phyloP scores from a whole-genome alignment of 2,888 invertebrate genomes.

The Argyra leucocephala region DNA sequence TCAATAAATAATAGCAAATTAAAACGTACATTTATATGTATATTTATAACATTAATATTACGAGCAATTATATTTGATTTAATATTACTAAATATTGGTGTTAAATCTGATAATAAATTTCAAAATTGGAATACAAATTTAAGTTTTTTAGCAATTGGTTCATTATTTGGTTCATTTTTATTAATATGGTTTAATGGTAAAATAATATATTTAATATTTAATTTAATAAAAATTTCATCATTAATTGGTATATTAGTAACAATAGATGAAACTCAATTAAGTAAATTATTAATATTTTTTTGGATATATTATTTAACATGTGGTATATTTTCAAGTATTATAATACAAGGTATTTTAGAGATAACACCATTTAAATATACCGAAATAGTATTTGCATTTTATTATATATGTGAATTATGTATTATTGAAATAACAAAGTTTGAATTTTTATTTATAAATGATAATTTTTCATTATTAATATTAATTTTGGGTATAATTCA shows the following conservation, averaged over 20 bases:
- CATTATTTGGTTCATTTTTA: slow-evolving; percentile 6
- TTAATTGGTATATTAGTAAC: slow-evolving; percentile 32
- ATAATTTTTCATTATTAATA: slow-evolving; percentile 26
- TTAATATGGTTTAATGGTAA: slow-evolving; percentile 31
- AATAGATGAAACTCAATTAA: slow-evolving; percentile 30
- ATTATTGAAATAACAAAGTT: slow-evolving; percentile 30
- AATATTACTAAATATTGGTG: not conserved
- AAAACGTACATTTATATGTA: not conserved
- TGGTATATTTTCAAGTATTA: slow-evolving; percentile 33
- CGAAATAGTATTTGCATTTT: slow-evolving; percentile 28
- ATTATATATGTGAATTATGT: slow-evolving; percentile 27
- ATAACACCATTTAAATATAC: slow-evolving; percentile 34
- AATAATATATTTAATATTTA: slow-evolving; percentile 32
- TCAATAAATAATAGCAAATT: not conserved
- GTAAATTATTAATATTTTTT: slow-evolving; percentile 32
- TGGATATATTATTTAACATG: slow-evolving; percentile 31
- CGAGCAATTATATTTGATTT: not conserved
- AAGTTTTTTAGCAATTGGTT: not conserved
- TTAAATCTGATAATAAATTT: not conserved
- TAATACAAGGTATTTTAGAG: slow-evolving; percentile 32
- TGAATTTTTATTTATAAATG: slow-evolving; percentile 23
- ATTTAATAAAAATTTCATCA: slow-evolving; percentile 32
- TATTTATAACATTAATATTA: not conserved
- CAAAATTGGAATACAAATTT: slow-evolving; percentile 4
- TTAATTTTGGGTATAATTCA: slow-evolving; percentile 26